phyloP scores from a whole-genome alignment of 2,888 invertebrate genomes.

The Xestobium rufovillosum region DNA sequence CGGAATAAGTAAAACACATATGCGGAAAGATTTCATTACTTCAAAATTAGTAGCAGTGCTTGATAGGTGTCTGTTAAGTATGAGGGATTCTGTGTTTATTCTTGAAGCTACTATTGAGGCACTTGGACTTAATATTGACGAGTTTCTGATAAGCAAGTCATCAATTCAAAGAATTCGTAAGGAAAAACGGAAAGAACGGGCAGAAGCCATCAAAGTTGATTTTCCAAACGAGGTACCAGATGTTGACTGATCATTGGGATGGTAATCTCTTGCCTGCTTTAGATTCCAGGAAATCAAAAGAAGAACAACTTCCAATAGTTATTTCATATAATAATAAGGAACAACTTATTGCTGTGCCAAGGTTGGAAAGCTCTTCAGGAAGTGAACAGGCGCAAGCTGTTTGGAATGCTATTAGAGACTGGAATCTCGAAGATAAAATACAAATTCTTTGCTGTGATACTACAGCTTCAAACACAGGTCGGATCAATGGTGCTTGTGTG shows the following conservation, averaged over 20 bases:
- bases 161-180: conserved; percentile 28
- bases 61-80: conserved; percentile 21
- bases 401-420: conserved; percentile 20
- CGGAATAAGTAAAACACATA: too few relatives aligned
- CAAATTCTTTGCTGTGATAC: conserved; percentile 15
- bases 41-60: conserved; percentile 24
- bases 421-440: conserved; percentile 17
- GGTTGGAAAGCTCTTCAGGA: conserved; percentile 24
- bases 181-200: conserved; percentile 22
- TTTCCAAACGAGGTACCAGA: conserved; percentile 30
- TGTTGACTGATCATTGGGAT: conserved; percentile 30
- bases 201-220: conserved; percentile 30
- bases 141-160: conserved; percentile 28
- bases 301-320: conserved; percentile 28
- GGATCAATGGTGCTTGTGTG: conserved; percentile 26
- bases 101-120: too few relatives aligned
- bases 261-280: conserved; percentile 30
- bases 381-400: conserved; percentile 24
- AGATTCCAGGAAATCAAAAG: conserved; percentile 20
- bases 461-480: conserved; percentile 22
- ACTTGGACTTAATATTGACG: conserved; percentile 22
- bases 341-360: conserved; percentile 28
- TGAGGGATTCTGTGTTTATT: conserved; percentile 27
- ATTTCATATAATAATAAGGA: conserved; percentile 23
- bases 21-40: conserved; percentile 24